Evolutionary conservation across 2,888 invertebrate genomes (phyloP).

Genomic region (Melipona bicolor): DNA sequence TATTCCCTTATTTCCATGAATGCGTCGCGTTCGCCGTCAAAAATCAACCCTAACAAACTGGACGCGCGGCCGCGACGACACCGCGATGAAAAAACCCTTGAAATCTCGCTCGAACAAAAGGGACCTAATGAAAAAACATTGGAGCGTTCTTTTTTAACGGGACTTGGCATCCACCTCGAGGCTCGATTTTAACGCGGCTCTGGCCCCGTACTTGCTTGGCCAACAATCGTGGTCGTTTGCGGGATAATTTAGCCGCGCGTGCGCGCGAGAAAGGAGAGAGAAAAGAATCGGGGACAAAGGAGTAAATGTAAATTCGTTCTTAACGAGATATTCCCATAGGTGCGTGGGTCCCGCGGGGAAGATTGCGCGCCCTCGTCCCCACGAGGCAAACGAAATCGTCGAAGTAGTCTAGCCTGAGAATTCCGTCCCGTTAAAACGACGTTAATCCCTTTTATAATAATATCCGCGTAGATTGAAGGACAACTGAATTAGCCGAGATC

Average conservation of each 20-base stretch:
- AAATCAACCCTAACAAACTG: constrained; percentile 6
- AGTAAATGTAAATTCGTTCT: constrained; percentile 41
- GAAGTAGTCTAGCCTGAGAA: constrained; percentile 40
- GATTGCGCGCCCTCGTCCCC: constrained; percentile 36
- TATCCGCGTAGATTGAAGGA: constrained; percentile 74
- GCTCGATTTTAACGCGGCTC: constrained; percentile 7
- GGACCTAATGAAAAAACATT: constrained; percentile 2
- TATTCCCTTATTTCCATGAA: constrained; percentile 4
- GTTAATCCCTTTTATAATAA: constrained; percentile 70
- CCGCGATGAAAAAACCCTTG: background rate
- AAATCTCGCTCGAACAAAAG: constrained; percentile 23
- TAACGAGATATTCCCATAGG: constrained; percentile 58
- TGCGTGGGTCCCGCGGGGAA: constrained; percentile 21
- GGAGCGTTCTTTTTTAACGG: constrained; percentile 10
- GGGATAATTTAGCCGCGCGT: constrained; percentile 39
- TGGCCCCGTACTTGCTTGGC: constrained; percentile 24
- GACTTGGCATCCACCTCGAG: background rate
- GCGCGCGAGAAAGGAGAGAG: background rate
- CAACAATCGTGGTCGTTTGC: constrained; percentile 50
- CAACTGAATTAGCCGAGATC: constrained; percentile 73
- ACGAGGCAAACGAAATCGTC: constrained; percentile 49
- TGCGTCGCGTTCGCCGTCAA: background rate
- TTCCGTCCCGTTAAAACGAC: constrained; percentile 51
- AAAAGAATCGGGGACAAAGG: constrained; percentile 10
- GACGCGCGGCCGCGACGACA: background rate